phyloP scores from a whole-genome alignment of 2,113 vertebrate genomes.

The Sylvia atricapilla region DNA sequence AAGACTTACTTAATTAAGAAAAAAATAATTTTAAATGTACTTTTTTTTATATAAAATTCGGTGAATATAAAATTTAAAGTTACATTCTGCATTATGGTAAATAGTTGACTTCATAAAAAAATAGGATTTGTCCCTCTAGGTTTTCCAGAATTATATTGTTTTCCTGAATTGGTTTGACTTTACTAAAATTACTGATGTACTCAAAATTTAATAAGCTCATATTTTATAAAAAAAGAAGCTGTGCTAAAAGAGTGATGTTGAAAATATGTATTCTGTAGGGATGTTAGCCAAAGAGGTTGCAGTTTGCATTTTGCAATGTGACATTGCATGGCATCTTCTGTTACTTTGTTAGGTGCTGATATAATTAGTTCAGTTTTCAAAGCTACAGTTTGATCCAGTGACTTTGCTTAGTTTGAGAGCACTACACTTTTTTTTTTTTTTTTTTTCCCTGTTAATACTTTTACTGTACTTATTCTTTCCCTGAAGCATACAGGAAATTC shows the following conservation, averaged over 20 bases:
- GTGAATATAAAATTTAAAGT: background rate
- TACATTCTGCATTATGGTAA: background rate
- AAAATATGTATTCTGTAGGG: background rate
- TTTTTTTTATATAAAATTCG: background rate
- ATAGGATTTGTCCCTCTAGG: accelerated
- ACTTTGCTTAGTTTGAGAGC: background rate
- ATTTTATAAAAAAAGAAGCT: background rate
- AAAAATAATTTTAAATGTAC: background rate
- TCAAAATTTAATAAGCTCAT: background rate
- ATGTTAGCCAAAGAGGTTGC: background rate
- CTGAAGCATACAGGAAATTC: background rate
- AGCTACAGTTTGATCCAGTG: background rate
- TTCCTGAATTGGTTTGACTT: background rate
- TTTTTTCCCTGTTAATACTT: background rate
- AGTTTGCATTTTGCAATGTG: background rate
- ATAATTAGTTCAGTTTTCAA: background rate
- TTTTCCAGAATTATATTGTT: background rate
- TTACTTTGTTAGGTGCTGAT: background rate
- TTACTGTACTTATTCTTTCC: background rate
- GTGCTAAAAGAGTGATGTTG: background rate
- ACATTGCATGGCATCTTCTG: background rate
- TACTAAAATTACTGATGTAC: background rate
- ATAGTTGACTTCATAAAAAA: background rate
- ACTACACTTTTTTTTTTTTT: background rate
- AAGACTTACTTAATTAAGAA: background rate